These are phyloP conservation scores for Brachionichthys hirsutus DNA, from an alignment of 2,113 vertebrate genomes.

Conservation along the genomic window DNA sequence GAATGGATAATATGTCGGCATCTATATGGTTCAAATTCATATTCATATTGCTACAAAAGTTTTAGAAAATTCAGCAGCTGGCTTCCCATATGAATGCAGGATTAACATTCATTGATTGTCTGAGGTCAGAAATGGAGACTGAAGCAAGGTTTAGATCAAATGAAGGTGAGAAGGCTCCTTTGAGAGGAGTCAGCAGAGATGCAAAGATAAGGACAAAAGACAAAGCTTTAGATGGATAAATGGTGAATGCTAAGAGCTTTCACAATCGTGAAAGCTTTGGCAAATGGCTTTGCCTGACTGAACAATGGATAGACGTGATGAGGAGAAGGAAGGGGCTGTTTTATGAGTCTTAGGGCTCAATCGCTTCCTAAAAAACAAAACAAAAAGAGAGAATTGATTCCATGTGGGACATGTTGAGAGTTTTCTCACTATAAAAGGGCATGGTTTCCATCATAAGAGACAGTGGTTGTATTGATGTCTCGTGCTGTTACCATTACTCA, in stretches of 20 bases:
- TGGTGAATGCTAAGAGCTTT: constrained; percentile 8
- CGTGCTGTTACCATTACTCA: constrained; percentile 62
- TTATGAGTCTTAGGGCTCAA: constrained; percentile 24
- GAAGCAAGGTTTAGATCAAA: constrained; percentile 25
- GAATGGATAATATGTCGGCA: too few relatives aligned
- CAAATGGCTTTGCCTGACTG: neutral
- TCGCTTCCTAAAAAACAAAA: constrained; percentile 19
- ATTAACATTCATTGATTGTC: neutral
- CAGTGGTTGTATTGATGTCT: constrained; percentile 57
- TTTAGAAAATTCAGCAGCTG: too few relatives aligned
- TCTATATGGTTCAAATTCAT: too few relatives aligned
- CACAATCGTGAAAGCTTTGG: neutral
- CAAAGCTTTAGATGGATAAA: constrained; percentile 14
- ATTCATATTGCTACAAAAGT: too few relatives aligned
- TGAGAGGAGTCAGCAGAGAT: constrained; percentile 8
- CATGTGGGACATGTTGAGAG: constrained; percentile 48
- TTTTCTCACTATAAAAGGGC: constrained; percentile 69
- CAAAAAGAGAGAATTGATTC: constrained; percentile 8
- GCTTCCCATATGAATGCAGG: neutral
- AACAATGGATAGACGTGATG: constrained; percentile 44
- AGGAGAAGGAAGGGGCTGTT: neutral
- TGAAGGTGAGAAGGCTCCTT: constrained; percentile 14
- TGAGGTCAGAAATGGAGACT: neutral
- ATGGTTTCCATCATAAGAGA: constrained; percentile 61
- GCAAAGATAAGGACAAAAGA: constrained; percentile 10